These are phyloP conservation scores for Aurelia aurita DNA, from an alignment of 30 jellyfish, hydroid and myxozoan genomes.

Conservation along the genomic window DNA sequence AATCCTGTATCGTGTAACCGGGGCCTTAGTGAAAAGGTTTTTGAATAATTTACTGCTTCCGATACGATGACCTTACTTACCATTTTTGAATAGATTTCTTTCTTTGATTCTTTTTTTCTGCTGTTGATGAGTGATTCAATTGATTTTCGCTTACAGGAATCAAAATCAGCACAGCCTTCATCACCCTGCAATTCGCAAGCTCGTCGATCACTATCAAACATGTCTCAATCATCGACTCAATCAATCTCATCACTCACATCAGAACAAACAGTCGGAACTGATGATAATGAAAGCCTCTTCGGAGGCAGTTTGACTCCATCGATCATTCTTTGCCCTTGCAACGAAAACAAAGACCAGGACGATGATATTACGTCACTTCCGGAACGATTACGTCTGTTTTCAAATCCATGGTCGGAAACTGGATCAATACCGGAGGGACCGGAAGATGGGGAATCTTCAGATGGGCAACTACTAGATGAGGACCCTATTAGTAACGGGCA, in stretches of 20 bases:
- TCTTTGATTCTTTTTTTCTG: too few relatives aligned
- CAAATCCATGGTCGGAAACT: constrained; percentile 14
- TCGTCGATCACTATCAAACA: constrained; percentile 23
- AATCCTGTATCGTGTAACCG: too few relatives aligned
- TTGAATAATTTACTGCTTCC: too few relatives aligned
- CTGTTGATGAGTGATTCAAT: background rate
- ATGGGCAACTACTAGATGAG: background rate
- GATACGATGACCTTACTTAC: too few relatives aligned
- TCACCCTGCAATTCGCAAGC: background rate
- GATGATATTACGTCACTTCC: constrained; percentile 43
- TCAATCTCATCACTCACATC: constrained; percentile 41
- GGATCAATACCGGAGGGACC: background rate
- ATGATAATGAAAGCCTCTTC: constrained; percentile 46
- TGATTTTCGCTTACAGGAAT: background rate
- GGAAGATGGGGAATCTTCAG: constrained; percentile 3
- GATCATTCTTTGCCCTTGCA: constrained; percentile 8
- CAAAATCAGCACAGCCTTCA: background rate
- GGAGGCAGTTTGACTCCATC: constrained; percentile 59
- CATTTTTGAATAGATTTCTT: too few relatives aligned
- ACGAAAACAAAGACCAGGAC: constrained; percentile 17
- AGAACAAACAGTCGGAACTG: constrained; percentile 39
- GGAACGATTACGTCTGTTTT: constrained; percentile 20
- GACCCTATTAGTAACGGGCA: background rate
- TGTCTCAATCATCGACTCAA: constrained; percentile 48
- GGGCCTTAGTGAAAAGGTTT: too few relatives aligned